Evolutionary conservation across 2,888 invertebrate species (phyloP).

Genomic region (Thymelicus lineola): DNA sequence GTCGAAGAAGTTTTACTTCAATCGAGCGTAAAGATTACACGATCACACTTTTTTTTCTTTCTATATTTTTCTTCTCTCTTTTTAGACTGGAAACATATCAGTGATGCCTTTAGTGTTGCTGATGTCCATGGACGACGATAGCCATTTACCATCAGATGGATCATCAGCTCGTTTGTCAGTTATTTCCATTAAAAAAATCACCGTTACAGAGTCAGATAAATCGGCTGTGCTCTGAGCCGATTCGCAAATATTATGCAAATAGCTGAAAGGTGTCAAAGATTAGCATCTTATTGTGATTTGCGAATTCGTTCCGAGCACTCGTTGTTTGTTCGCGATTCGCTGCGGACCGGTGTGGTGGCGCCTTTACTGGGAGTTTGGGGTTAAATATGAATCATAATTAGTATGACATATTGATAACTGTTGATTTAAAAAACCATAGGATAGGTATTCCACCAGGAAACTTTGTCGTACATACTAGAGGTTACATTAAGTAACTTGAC

Average conservation of each 20-base stretch:
- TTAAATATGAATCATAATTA: constrained; percentile 31
- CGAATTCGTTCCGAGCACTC: constrained; percentile 74
- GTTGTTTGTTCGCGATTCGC: constrained; percentile 76
- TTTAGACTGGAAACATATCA: too few relatives aligned
- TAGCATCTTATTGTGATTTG: constrained; percentile 80
- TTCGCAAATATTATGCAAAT: constrained; percentile 74
- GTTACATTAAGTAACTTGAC: too few relatives aligned
- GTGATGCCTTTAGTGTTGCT: too few relatives aligned
- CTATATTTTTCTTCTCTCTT: too few relatives aligned
- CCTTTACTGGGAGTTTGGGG: constrained; percentile 47
- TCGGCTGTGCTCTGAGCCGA: constrained; percentile 44
- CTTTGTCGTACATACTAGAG: too few relatives aligned
- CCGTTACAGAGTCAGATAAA: constrained; percentile 9
- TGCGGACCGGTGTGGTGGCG: constrained; percentile 71
- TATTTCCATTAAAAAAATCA: background rate
- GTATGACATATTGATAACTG: constrained; percentile 11
- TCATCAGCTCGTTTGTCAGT: too few relatives aligned
- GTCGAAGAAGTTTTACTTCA: too few relatives aligned
- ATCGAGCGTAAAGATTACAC: too few relatives aligned
- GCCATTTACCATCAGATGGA: too few relatives aligned
- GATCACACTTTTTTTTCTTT: too few relatives aligned
- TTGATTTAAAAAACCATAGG: background rate
- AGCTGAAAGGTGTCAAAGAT: constrained; percentile 78
- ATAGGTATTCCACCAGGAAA: too few relatives aligned
- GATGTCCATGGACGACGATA: too few relatives aligned